These are phyloP conservation scores for Falco concolor DNA, from an alignment of 2,797 vertebrate species.

Conservation along the genomic window DNA sequence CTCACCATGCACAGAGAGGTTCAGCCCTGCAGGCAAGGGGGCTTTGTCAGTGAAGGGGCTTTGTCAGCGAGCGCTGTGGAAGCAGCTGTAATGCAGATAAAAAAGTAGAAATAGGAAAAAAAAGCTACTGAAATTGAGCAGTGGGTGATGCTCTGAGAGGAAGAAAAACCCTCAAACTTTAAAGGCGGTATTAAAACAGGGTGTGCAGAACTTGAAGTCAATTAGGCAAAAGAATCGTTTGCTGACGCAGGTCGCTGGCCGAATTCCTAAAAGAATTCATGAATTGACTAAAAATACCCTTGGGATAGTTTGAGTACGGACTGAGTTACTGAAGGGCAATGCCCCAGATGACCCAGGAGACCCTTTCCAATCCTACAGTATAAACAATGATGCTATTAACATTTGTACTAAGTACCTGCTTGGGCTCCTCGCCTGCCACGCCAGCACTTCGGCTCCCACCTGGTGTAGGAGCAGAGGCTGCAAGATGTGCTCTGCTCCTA, in stretches of 20 bases:
- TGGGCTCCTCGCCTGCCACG: not conserved
- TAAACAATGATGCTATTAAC: conserved; percentile 64
- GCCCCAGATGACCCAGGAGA: conserved; percentile 63
- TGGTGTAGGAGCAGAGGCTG: not conserved
- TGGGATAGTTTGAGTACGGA: conserved; percentile 48
- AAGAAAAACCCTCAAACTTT: conserved; percentile 43
- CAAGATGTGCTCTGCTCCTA: not conserved
- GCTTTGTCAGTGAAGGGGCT: fast-evolving
- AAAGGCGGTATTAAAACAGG: conserved; percentile 19
- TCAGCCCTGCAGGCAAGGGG: not conserved
- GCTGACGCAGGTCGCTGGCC: conserved; percentile 2
- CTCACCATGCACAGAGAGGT: not conserved
- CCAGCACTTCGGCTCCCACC: not conserved
- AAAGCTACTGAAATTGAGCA: not conserved
- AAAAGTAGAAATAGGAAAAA: not conserved
- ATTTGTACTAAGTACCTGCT: conserved; percentile 53
- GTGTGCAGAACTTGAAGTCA: conserved; percentile 19
- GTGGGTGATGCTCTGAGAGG: not conserved
- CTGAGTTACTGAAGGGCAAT: conserved; percentile 65
- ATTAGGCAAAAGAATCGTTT: conserved; percentile 55
- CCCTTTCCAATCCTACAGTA: conserved; percentile 55
- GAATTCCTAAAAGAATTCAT: conserved; percentile 60
- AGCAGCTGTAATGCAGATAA: not conserved
- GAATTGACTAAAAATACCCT: conserved; percentile 58
- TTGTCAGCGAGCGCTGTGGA: fast-evolving